A percentile compares a stretch with the other conserved stretches of the same genome.
These are phyloP conservation scores for Acanthis flammea DNA, from an alignment of 2,797 vertebrate genomes.

Conservation along the genomic window DNA sequence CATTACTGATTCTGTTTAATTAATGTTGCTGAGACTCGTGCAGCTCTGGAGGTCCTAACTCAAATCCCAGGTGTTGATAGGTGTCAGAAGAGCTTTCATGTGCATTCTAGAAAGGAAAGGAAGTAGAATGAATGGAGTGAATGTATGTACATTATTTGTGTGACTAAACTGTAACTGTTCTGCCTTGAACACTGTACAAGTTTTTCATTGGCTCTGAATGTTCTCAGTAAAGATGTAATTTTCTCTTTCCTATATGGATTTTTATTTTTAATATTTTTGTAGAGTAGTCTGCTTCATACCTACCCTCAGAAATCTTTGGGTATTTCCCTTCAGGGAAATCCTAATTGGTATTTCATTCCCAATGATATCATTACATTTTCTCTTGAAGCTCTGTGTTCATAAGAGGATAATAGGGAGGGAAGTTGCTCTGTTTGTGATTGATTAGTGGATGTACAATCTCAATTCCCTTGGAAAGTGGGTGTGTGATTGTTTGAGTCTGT, in stretches of 20 bases:
- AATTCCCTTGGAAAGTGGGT: conserved; percentile 34
- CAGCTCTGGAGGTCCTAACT: neutral
- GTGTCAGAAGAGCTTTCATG: neutral
- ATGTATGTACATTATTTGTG: neutral
- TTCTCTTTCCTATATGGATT: neutral
- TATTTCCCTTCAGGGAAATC: neutral
- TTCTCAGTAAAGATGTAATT: neutral
- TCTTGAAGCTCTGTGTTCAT: neutral
- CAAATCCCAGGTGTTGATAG: neutral
- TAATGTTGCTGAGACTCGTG: neutral
- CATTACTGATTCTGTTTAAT: neutral
- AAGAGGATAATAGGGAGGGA: neutral
- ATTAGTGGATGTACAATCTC: conserved; percentile 48
- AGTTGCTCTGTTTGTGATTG: conserved; percentile 31
- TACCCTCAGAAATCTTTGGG: neutral
- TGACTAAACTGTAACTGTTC: neutral
- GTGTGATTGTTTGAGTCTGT: conserved; percentile 31
- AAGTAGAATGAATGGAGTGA: neutral
- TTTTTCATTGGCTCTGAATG: conserved; percentile 8
- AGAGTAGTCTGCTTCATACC: neutral
- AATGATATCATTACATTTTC: neutral
- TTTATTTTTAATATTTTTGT: neutral
- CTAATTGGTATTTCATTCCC: neutral
- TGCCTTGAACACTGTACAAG: neutral
- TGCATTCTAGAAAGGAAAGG: neutral